A percentile compares a stretch with the other conserved stretches of the same genome.
Evolutionary conservation across 2,113 vertebrate species (phyloP).

Genomic region (Lepisosteus osseus): DNA sequence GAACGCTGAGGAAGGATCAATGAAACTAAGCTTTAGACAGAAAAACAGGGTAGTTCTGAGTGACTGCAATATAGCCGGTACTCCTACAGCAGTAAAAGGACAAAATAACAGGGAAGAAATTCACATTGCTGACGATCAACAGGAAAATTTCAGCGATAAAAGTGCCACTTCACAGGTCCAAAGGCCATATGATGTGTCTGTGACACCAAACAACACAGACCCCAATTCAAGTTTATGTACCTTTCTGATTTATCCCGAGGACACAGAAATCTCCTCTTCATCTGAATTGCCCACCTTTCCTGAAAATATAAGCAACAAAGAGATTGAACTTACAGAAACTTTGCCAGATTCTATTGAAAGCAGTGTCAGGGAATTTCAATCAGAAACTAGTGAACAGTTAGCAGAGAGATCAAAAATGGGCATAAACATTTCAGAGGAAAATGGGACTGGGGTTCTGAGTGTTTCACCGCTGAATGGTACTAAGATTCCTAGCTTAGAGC

Average conservation of each 20-base stretch:
- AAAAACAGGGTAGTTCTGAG: conserved; percentile 65
- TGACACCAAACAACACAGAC: conserved; percentile 30
- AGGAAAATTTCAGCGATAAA: conserved; percentile 36
- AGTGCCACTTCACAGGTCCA: conserved; percentile 35
- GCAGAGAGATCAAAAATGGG: neutral
- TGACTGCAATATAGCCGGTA: conserved; percentile 45
- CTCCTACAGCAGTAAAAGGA: conserved; percentile 46
- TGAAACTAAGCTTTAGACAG: conserved; percentile 51
- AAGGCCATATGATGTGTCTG: conserved; percentile 38
- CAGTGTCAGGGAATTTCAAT: conserved; percentile 12
- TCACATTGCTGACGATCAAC: conserved; percentile 25
- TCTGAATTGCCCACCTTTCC: conserved; percentile 22
- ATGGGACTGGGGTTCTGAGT: neutral
- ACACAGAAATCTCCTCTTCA: conserved; percentile 19
- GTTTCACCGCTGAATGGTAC: neutral
- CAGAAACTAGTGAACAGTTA: conserved; percentile 2
- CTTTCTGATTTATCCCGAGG: conserved; percentile 37
- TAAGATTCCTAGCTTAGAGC: conserved; percentile 1
- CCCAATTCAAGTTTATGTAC: conserved; percentile 36
- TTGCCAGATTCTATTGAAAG: conserved; percentile 23
- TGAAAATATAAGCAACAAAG: conserved; percentile 12
- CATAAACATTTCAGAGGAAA: conserved; percentile 9
- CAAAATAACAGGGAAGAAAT: conserved; percentile 50
- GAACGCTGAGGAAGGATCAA: conserved; percentile 64
- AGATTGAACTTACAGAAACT: conserved; percentile 21